Evolutionary conservation across 2,888 invertebrate genomes (phyloP), one percentile per base, ranked within the genome.

Genomic region (Strigamia crassipes): DNA sequence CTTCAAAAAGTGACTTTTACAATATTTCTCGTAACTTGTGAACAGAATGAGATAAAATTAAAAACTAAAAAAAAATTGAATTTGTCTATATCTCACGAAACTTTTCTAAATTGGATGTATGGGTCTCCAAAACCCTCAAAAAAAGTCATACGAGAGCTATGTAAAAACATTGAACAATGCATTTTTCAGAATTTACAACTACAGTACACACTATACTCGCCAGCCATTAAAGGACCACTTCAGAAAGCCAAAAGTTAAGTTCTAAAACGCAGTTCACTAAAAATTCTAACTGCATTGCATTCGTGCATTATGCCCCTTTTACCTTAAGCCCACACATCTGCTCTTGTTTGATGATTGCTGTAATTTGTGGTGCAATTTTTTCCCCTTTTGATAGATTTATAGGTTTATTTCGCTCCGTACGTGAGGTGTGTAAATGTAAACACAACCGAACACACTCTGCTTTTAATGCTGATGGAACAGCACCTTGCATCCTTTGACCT

Each of bases 331-430:
- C 61, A 66, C 61, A 66, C 61, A 21, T 18, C 61, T 66, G 61
- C 23, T 66, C 18, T 23, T 66, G 61, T 66, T 66, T 66, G 61
- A 66, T 21, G 61, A 66, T 66, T 66, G 21, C 61, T 66, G 61
- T 66, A 66, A 66, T 66, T 66, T 66, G 61, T 66, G 61, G 5
- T 21, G 61, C 61, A 18, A 23, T 23, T 66, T 66, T 66, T 66
- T 66, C 61, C 23, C 61, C 61, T 66, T 66, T 12, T 66, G 61
- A 66, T 66, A 66, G 61, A 66, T 66, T 66, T 66, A 66, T 66
- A 66, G 61, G 1, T 18, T 66, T 66, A 66, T 66, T 66, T 18
- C 18, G 61, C n/a, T 66, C 18, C 21, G 12, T 18, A 66, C 61
- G 61, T 66, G 61, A 66, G 61, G 21, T 66, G 61, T 66, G 61